phyloP scores from a whole-genome alignment of 1,140 invertebrate species.

The Drosophila punjabiensis region DNA sequence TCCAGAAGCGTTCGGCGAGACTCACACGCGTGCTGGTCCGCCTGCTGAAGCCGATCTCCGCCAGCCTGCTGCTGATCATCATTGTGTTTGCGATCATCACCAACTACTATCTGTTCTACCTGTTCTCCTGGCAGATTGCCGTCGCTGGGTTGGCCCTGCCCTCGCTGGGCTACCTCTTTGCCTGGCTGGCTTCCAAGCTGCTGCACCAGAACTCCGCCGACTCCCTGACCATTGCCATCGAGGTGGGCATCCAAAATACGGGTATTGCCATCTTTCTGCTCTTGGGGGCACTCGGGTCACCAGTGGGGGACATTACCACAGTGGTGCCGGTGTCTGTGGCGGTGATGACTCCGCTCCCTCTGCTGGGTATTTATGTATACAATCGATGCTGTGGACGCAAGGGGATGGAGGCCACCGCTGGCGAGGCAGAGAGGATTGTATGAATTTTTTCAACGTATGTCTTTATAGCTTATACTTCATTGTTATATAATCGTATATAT shows the following conservation, averaged over 20 bases:
- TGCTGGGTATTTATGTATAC: slow-evolving; percentile 86
- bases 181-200: slow-evolving; percentile 88
- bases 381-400: slow-evolving; percentile 36
- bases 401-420: background rate
- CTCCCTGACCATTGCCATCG: slow-evolving; percentile 94
- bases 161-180: slow-evolving; percentile 94
- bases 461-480: background rate
- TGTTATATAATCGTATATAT: background rate
- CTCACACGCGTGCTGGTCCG: slow-evolving; percentile 90
- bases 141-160: slow-evolving; percentile 94
- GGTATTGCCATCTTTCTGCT: slow-evolving; percentile 95
- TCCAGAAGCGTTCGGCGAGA: slow-evolving; percentile 90
- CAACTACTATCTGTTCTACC: slow-evolving; percentile 95
- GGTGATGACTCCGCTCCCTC: slow-evolving; percentile 96
- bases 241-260: slow-evolving; percentile 98
- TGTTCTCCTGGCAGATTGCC: slow-evolving; percentile 95
- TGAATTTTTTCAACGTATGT: background rate
- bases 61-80: slow-evolving; percentile 94
- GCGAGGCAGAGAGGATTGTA: slow-evolving; percentile 55
- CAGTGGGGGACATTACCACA: slow-evolving; percentile 93
- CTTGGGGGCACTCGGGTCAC: slow-evolving; percentile 89
- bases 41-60: slow-evolving; percentile 94
- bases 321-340: slow-evolving; percentile 95
- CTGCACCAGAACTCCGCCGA: slow-evolving; percentile 89
- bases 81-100: slow-evolving; percentile 96